Evolutionary conservation across 2,888 invertebrate species (phyloP), one percentile per base, ranked within the genome.

Genomic region (Drosophila vallismaia): DNA sequence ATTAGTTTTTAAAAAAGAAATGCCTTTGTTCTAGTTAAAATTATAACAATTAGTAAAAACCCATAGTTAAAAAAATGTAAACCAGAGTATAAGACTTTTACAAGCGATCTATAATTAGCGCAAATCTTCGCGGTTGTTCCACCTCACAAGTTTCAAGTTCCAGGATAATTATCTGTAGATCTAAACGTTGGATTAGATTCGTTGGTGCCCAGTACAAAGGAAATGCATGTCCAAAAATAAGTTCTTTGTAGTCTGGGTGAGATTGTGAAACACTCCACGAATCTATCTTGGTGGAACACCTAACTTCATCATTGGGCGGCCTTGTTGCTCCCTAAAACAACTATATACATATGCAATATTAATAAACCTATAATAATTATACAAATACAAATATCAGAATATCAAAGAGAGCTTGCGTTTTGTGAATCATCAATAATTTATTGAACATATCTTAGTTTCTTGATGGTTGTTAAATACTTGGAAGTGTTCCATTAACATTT

Each of bases 381-480:
- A 71, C 54, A 49, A n/a, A 63, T 66, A 71, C 54, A 49, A n/a
- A 53, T 26, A 71, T 26, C 33, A 24, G 14, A 48, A 29, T 24
- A 45, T 26, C 29, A 44, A 48, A 26, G 3, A 26, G 3, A 10
- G 58, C 19, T 42, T 64, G 6, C 3, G 10, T 4, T 19, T 50
- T 71, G 58, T 60, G 60, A 73, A 71, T 75, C 77, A 86, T 81
- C 77, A 81, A 80, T 86, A 77, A 75, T 81, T 81, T 81, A 81
- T 81, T 81, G 59, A 81, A 83, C 77, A 58, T 71, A 83, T 77
- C 80, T 71, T 77, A 79, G 68, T 73, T 80, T 60, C 63, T 71
- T 67, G 64, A 36, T 71, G 60, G 46, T 62, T 67, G 71, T 55
- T 70, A 71, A 83, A 86, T 84, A 84, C 85, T 86, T 86, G 74